These are phyloP conservation scores for Syrrhaptes paradoxus DNA, from an alignment of 2,113 vertebrate genomes.

Conservation along the genomic window DNA sequence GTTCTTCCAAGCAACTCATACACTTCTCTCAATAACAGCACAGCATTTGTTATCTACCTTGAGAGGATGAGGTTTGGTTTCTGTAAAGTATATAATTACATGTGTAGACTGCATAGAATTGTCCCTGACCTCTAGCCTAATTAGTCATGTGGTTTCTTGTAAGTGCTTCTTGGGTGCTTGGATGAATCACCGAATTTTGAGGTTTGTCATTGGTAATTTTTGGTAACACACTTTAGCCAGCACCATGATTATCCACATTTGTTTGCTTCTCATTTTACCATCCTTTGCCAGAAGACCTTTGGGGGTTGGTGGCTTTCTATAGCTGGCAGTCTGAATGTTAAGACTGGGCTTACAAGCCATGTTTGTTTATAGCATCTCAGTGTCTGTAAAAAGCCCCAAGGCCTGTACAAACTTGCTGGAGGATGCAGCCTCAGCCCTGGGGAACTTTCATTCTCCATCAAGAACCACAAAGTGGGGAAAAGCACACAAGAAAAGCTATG, in stretches of 20 bases:
- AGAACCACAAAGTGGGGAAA: background rate
- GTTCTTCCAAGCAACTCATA: background rate
- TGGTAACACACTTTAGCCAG: background rate
- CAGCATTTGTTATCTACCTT: background rate
- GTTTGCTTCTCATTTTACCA: background rate
- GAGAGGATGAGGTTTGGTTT: background rate
- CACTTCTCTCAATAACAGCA: background rate
- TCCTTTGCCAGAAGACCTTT: background rate
- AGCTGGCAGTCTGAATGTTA: background rate
- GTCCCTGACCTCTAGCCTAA: background rate
- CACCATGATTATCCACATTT: background rate
- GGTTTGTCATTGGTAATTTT: background rate
- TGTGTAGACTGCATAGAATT: background rate
- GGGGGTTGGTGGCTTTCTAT: background rate
- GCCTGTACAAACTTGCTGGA: background rate
- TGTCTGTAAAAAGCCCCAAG: rapidly evolving
- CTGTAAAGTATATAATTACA: background rate
- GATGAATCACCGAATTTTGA: slow-evolving; percentile 7
- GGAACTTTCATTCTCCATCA: background rate
- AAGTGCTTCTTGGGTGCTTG: background rate
- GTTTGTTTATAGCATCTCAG: background rate
- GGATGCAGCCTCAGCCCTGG: background rate
- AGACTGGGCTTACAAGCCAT: background rate
- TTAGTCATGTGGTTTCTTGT: slow-evolving; percentile 13
- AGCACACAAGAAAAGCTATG: background rate